Evolutionary conservation across 2,888 invertebrate genomes (phyloP), one percentile per base, ranked within the genome.

Genomic region (Dromius quadrimaculatus): DNA sequence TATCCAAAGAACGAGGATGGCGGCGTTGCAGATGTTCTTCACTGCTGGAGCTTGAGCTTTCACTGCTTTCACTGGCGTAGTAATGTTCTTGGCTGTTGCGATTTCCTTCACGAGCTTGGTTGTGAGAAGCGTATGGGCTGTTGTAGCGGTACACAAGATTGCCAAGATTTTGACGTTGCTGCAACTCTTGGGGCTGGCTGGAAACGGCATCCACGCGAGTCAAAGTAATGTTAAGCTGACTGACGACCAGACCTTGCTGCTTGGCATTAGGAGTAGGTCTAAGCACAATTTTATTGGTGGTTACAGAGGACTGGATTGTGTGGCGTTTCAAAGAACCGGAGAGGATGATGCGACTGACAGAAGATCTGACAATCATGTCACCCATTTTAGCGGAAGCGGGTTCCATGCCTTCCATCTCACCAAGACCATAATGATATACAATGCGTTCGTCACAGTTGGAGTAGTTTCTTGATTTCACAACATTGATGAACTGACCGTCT

Each of bases 391-490:
- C 82, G 70, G 76, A 75, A 32, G 76, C 75, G 22, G 81, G 79
- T 74, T 80, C 78, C 71, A 73, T 76, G 41, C 76, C 73, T 8
- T 74, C 74, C 50, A 83, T 81, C 57, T 84, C 84, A 13, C 85
- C 85, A 36, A 90, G 85, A 69, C 91, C 91, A 74, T 86, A 89
- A 77, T 90, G 87, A 79, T 90, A 90, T 28, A 85, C 85, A 15
- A 88, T 85, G 74, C 87, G 84, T 75, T 87, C 85, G 59, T 88
- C 85, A 79, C 89, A 87, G 74, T 87, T 86, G 65, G 85, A 86
- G 78, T 87, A 89, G 81, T 90, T 88, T 76, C 85, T 89, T 76
- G 85, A 87, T 80, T 91, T 91, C n/a, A 87, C 84, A 66, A 92
- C 85, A 76, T 89, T 87, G 74, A 89, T 86, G 17, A 83, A 74